Evolutionary conservation across 2,113 vertebrate genomes (phyloP), one percentile per base, ranked within the genome.

Genomic region (Chroicocephalus ridibundus): DNA sequence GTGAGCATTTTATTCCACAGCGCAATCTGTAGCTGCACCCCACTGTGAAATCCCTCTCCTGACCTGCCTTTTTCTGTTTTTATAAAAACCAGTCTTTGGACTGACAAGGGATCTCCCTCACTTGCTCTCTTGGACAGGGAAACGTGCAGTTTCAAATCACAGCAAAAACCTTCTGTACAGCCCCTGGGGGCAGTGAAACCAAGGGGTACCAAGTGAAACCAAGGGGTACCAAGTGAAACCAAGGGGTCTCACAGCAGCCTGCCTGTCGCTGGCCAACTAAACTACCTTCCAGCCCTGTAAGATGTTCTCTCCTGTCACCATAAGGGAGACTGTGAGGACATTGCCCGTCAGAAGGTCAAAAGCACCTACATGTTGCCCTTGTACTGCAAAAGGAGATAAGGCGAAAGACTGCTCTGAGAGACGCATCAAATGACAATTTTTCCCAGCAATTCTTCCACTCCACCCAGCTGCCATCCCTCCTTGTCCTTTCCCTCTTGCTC

Each of bases 81-180:
- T 32, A 65, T 22, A 54, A 38, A 54, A 70, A 57, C 15, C 0
- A 0, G 15, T 25, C 38, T 84, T 75, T 58, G 18, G 61, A 70
- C 51, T 32, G 18, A 81, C 54, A 40, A 25, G 18, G 31, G 18
- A 57, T 76, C 44, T 87, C 36, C 31, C 75, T 72, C 42, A 14
- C 55, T 72, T 61, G 11, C 16, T 49, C 27, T 47, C n/a, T 64
- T 0, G 0, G 34, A 51, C 32, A 55, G 16, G 10, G 60, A 78
- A 21, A 18, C 1, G 9, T 49, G 42, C 26, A 40, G 64, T 44
- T 65, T 65, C 66, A 88, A 47, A 72, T 14, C 66, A 57, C 40
- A 52, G 32, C 49, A 86, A 79, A 80, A 93, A 31, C 20, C 47
- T 90, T 65, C 29, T 11, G 34, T 15, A 24, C 25, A 52, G 31